Evolutionary conservation across 2,113 vertebrate species (phyloP), one percentile per base, ranked within the genome.

Genomic region (Austrofundulus limnaeus): DNA sequence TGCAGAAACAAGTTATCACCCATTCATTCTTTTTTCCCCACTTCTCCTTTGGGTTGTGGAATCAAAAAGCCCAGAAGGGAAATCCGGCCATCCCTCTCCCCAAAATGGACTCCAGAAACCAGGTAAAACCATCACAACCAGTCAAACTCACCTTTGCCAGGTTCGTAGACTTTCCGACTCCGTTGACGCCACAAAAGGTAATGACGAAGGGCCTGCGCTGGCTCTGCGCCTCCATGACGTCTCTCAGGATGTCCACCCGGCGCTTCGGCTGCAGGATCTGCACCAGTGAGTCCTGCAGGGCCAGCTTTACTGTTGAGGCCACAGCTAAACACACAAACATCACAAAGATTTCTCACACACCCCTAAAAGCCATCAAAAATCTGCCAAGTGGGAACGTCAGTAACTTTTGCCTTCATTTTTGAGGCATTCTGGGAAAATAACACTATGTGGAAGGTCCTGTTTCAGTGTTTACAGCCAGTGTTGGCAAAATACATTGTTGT

Each of bases 191-290:
- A 12, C 97, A 99, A 58, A 99, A 98, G 1, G 97, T 97, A 28
- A 98, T 90, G 23, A 98, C 93, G 0, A 98, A 99, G 3, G 97
- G 97, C 24, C 94, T 92, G 47, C 82, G 93, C 48, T 94, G 94
- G 52, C 91, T 92, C 67, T 94, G 95, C 1, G 97, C 95, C 0
- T 98, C 97, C 93, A 99, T 93, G 72, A 98, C 95, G 0, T 98
- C 97, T 4, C 97, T 92, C 49, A 99, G 91, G 55, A 99, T 93
- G 6, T 99, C 96, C 17, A 98, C 95, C 0, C 96, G 92, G 3
- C 97, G 92, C 90, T 99, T 98, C 12, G 97, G 97, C 91, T 98
- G 97, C 82, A 98, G 84, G 83, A 99, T 99, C 90, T 99, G 96
- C 84, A 98, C 96, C 43, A 99, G 91, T 0, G 97, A 97, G 42